A percentile compares a stretch with the other conserved stretches of the same genome.
These are phyloP conservation scores for Chymomyza fuscimana DNA, from an alignment of 2,888 invertebrate genomes.

Conservation along the genomic window DNA sequence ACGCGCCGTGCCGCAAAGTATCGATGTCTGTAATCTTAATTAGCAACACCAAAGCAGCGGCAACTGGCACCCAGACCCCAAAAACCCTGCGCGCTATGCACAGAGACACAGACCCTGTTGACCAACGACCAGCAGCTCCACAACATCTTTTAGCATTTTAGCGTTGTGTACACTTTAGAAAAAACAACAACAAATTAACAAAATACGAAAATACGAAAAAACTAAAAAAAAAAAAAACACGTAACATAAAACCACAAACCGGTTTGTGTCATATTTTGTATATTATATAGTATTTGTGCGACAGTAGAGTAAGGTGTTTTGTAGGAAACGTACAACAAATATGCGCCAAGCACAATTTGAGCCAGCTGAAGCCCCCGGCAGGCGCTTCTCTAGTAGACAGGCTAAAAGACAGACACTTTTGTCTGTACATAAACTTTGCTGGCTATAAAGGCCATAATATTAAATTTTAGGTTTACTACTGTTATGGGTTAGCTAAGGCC, in stretches of 20 bases:
- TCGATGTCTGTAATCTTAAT: constrained; percentile 72
- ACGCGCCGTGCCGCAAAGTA: constrained; percentile 51
- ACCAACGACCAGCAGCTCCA: constrained; percentile 43
- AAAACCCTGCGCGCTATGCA: neutral
- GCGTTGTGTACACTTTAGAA: constrained; percentile 50
- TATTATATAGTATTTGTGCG: constrained; percentile 6
- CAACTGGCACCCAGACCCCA: neutral
- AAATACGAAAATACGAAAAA: constrained; percentile 13
- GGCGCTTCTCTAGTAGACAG: neutral
- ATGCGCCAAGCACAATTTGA: constrained; percentile 49
- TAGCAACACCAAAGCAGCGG: constrained; percentile 54
- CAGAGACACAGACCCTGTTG: neutral
- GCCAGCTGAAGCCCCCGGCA: constrained; percentile 35
- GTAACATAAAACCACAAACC: constrained; percentile 47
- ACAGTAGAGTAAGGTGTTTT: constrained; percentile 55
- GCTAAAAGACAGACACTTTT: neutral
- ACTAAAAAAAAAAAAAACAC: constrained; percentile 31
- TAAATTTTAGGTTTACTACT: neutral
- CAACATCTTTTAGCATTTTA: constrained; percentile 69
- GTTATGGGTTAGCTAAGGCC: neutral
- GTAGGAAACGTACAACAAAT: constrained; percentile 65
- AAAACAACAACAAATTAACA: neutral
- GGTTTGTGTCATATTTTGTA: constrained; percentile 51
- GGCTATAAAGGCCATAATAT: neutral
- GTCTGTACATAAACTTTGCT: neutral